Evolutionary conservation across 2,888 invertebrate genomes (phyloP).

Genomic region (Venusia cambrica): DNA sequence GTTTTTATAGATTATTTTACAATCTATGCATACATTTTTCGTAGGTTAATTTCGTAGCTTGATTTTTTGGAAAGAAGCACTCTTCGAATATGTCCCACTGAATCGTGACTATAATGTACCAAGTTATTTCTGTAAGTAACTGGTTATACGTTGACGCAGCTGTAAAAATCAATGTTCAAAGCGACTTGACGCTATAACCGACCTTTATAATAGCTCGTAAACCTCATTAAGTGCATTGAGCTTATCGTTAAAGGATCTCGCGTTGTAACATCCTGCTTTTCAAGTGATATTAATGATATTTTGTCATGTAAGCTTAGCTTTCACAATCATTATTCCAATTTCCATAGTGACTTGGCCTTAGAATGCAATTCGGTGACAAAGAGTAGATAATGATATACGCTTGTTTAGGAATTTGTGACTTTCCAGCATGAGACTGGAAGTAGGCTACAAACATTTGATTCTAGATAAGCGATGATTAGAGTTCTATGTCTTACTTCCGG

Average conservation of each 20-base stretch:
- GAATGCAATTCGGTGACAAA: conserved; percentile 20
- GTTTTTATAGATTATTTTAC: conserved; percentile 8
- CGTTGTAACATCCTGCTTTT: conserved; percentile 54
- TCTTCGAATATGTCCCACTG: neutral
- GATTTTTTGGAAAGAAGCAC: no score
- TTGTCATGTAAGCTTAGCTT: conserved; percentile 42
- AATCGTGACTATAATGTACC: neutral
- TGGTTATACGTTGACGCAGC: conserved; percentile 13
- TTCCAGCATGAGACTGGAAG: conserved; percentile 22
- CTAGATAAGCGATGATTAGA: conserved; percentile 60
- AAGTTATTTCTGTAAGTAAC: conserved; percentile 17
- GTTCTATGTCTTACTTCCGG: conserved; percentile 67
- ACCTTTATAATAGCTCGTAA: conserved; percentile 37
- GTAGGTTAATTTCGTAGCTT: neutral
- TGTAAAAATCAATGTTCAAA: conserved; percentile 32
- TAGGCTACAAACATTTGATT: conserved; percentile 43
- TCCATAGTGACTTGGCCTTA: conserved; percentile 20
- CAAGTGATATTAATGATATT: conserved; percentile 65
- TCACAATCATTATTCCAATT: conserved; percentile 18
- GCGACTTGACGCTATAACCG: conserved; percentile 27
- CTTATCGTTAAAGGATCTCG: conserved; percentile 49
- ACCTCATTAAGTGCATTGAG: conserved; percentile 40
- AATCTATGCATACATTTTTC: conserved; percentile 5
- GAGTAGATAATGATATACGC: conserved; percentile 8
- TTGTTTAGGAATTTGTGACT: conserved; percentile 30